Base-by-base conservation (phyloP, 2,113 vertebrate species). In the Speoplatyrhinus poulsoni region DNA sequence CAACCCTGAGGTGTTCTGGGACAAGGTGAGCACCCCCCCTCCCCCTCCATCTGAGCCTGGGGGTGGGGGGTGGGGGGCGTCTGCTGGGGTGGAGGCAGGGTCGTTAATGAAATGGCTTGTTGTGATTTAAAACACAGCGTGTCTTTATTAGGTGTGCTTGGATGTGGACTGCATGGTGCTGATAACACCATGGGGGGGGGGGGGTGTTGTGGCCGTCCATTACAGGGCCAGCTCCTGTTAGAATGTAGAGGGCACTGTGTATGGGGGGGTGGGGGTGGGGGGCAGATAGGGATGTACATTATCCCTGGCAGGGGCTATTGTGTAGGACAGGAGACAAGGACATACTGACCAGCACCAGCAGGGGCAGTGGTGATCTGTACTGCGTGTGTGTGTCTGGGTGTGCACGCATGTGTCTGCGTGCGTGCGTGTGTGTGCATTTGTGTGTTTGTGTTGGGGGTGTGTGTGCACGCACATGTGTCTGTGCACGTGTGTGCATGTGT, bases 1-100 rank as follows among this genome's bases (percentile, higher is more conserved):
- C 70, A 99, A 99, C 83, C 80, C 93, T 1, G 95, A 97, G 3
- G 87, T 97, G 82, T 99, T 99, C 93, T 93, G 85, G 91, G 95
- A 95, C 90, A 99, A 98, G 95, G 98, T 99, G 80, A 92, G 95
- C 3, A 9, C 8, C n/a, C 47, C 3, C 12, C 13, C 55, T 13
- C 55, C 4, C 9, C 55, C 16, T 57, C 16, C 17, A 9, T 16
- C 56, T 26, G 16, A 58, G 16, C 62, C 46, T 13, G 66, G 48
- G 36, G 9, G 8, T n/a, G n/a, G n/a, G n/a, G n/a, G n/a, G n/a
- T n/a, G 60, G 55, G 15, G 49, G 13, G 8, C 68, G 57, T 68
- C 70, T 47, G 54, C 50, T 9, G 69, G 65, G 0, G 13, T 15
- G n/a, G 1, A 1, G 12, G 66, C 73, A 65, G 58, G 56, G 56